These are phyloP conservation scores for Burhinus oedicnemus DNA, from an alignment of 2,113 vertebrate species.

Conservation along the genomic window DNA sequence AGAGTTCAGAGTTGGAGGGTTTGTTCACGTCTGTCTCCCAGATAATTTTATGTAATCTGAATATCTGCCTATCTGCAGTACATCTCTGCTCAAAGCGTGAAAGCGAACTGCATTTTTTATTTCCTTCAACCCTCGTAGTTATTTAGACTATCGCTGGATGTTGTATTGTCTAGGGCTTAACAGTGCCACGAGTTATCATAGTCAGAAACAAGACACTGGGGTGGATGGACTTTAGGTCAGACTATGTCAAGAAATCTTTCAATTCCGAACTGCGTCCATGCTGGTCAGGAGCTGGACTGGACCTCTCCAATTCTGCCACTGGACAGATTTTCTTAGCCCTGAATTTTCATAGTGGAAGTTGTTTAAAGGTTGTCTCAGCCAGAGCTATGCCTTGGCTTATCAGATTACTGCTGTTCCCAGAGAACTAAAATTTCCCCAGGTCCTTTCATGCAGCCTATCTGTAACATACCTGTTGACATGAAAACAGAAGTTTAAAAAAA, in stretches of 20 bases:
- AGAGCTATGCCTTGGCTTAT: neutral
- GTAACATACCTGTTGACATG: slow-evolving; percentile 66
- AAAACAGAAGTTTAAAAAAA: slow-evolving; percentile 63
- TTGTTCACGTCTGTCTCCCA: neutral
- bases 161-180: neutral
- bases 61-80: neutral
- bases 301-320: neutral
- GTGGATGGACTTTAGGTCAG: neutral
- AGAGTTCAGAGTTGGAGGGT: neutral
- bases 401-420: slow-evolving; percentile 15
- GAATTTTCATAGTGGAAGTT: neutral
- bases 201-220: neutral
- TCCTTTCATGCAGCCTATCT: slow-evolving; percentile 32
- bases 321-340: neutral
- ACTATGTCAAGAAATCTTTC: neutral
- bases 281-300: neutral
- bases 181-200: neutral
- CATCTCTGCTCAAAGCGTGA: neutral
- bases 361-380: neutral
- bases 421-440: slow-evolving; percentile 45
- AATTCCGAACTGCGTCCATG: neutral
- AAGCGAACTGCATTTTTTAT: neutral
- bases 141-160: neutral
- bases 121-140: neutral
- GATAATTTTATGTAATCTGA: neutral